Conservation (phyloP, 1,140 invertebrate species). For the Aphelenchoides avenae region DNA sequence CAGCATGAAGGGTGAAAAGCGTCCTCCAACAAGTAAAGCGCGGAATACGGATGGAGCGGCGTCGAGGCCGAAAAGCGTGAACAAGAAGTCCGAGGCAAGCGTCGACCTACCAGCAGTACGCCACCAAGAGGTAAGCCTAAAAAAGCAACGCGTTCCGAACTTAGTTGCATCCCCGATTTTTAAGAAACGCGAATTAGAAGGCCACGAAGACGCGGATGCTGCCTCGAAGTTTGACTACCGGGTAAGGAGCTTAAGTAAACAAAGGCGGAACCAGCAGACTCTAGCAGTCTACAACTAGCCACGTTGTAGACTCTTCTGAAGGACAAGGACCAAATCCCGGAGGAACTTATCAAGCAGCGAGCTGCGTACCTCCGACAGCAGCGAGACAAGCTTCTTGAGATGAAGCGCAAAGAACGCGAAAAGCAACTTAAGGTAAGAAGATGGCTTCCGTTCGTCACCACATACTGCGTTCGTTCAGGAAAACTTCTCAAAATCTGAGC, state of each 20-base stretch:
- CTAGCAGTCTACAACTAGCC: not conserved
- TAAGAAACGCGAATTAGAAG: not conserved
- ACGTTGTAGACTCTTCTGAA: constrained; percentile 28
- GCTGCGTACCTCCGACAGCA: constrained; percentile 28
- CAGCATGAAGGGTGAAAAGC: too few relatives aligned
- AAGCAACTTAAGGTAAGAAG: constrained; percentile 26
- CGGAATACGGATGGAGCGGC: too few relatives aligned
- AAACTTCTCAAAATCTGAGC: constrained; percentile 13
- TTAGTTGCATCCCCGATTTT: too few relatives aligned
- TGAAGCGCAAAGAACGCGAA: constrained; percentile 40
- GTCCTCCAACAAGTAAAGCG: too few relatives aligned
- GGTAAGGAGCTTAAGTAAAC: constrained; percentile 10
- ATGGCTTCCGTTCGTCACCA: constrained; percentile 3
- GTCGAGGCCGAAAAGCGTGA: too few relatives aligned
- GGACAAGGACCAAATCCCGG: constrained; percentile 22
- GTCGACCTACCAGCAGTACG: too few relatives aligned
- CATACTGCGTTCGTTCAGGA: constrained; percentile 5
- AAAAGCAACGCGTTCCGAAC: too few relatives aligned
- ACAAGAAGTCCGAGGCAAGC: too few relatives aligned
- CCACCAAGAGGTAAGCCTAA: too few relatives aligned
- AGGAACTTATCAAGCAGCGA: constrained; percentile 27
- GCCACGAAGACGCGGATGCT: constrained; percentile 2
- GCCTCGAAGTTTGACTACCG: not conserved
- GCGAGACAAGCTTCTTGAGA: constrained; percentile 34
- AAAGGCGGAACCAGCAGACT: constrained; percentile 14